Base-by-base conservation (phyloP, 1,140 invertebrate genomes). In the Polyergus mexicanus region DNA sequence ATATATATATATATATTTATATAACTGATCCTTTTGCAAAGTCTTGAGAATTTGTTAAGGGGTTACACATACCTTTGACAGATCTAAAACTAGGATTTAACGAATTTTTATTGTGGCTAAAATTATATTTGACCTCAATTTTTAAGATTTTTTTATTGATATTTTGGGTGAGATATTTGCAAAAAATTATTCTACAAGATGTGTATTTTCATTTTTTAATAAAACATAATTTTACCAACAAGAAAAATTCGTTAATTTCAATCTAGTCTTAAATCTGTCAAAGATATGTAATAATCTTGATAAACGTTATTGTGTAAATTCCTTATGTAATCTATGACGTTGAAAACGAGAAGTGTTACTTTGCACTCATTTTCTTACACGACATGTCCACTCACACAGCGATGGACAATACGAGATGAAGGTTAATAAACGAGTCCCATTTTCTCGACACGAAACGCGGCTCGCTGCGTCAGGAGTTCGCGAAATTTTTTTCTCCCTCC, bases 391-490 rank as follows among this genome's bases (percentile, higher is more conserved):
- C 25, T 60, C 68, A 72, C 38, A 60, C 22, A n/a, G 25, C 16
- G 77, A 62, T 35, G n/a, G 66, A 58, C 65, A 69, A 38, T 13
- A 19, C 19, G 25, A 32, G 51, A 72, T 32, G 47, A 62, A 68
- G 63, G 85, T 72, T 74, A 66, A 89, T 74, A 77, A 86, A 86
- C 51, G 85, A 71, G 74, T 38, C 13, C 32, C 60, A 83, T 83
- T 83, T 51, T 58, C 35, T 44, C 60, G 76, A 62, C 51, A 38
- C 58, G 22, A 68, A 41, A 54, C 58, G 54, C 22, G 58, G 28
- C 41, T 54, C 58, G 69, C 63, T 86, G 71, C 71, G 87, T 89
- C 88, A 88, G 84, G 84, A 86, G 62, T 86, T 60, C 16, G 62
- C 51, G 68, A 62, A 81, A 72, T 58, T 77, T 68, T 65, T 84